Conservation (phyloP, 2,888 invertebrate species). For the Phalera bucephala region DNA sequence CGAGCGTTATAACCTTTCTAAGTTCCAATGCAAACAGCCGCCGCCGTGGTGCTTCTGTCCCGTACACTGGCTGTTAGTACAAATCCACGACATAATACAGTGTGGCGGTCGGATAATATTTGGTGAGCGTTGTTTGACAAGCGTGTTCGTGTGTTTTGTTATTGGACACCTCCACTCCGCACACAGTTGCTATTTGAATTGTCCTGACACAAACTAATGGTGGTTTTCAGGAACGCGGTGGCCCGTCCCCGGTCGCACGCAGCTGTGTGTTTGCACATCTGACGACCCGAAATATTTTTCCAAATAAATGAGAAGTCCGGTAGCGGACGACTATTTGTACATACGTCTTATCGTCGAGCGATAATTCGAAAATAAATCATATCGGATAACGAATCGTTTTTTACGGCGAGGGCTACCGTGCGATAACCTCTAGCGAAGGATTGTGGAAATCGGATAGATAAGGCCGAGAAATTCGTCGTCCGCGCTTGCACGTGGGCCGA, state of each 20-base stretch:
- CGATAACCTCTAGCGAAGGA: constrained; percentile 64
- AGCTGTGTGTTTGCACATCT: constrained; percentile 52
- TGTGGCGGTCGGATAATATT: constrained; percentile 73
- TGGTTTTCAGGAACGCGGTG: constrained; percentile 59
- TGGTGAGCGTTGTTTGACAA: constrained; percentile 75
- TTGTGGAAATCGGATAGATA: constrained; percentile 67
- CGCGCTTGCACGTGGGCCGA: constrained; percentile 55
- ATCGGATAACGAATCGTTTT: constrained; percentile 67
- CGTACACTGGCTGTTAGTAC: constrained; percentile 58
- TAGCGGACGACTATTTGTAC: constrained; percentile 31
- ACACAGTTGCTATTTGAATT: constrained; percentile 71
- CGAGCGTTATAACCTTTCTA: constrained; percentile 51
- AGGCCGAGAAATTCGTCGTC: constrained; percentile 51
- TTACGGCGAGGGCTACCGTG: constrained; percentile 61
- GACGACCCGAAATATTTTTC: constrained; percentile 29
- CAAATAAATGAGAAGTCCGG: constrained; percentile 40
- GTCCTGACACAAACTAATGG: constrained; percentile 56
- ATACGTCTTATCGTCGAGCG: constrained; percentile 38
- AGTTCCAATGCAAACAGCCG: constrained; percentile 65
- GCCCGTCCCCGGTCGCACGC: constrained; percentile 31
- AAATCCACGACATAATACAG: constrained; percentile 72
- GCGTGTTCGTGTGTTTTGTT: constrained; percentile 77
- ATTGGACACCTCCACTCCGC: constrained; percentile 75
- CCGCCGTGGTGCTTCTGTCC: constrained; percentile 58
- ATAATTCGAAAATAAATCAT: constrained; percentile 67